These are phyloP conservation scores for Mustela nigripes DNA, from an alignment of 2,113 vertebrate species.

Conservation along the genomic window DNA sequence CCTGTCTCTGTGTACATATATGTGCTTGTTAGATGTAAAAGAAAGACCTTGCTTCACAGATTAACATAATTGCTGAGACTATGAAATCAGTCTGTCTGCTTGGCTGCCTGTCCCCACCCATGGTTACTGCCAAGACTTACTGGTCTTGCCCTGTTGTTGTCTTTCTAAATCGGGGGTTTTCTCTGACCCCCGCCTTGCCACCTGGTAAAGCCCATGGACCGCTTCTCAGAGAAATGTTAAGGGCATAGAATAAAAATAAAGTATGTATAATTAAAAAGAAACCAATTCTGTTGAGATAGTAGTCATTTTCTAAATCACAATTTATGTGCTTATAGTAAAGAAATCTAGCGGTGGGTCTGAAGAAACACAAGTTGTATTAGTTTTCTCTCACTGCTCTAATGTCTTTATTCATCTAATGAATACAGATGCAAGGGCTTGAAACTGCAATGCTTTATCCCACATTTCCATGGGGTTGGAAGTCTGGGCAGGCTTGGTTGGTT, in stretches of 20 bases:
- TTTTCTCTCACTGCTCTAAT: background rate
- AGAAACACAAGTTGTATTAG: background rate
- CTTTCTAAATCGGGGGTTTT: background rate
- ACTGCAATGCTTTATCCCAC: accelerated
- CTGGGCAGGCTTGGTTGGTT: too few relatives aligned
- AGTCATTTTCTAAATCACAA: background rate
- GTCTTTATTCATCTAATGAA: background rate
- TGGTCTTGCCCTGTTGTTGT: background rate
- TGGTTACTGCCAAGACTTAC: background rate
- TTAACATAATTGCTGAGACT: background rate
- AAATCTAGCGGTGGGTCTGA: background rate
- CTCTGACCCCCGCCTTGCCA: background rate
- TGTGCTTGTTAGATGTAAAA: background rate
- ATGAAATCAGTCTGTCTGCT: background rate
- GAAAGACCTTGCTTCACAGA: background rate
- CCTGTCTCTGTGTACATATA: background rate
- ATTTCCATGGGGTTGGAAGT: background rate
- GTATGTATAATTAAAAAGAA: slow-evolving; percentile 1
- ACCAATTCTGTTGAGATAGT: background rate
- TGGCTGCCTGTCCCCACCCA: background rate
- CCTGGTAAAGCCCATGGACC: background rate
- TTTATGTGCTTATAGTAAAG: background rate
- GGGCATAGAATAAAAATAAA: background rate
- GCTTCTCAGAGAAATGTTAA: slow-evolving; percentile 17
- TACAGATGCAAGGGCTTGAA: background rate